Conservation (phyloP, 2,113 vertebrate genomes). For the Neotoma lepida region DNA sequence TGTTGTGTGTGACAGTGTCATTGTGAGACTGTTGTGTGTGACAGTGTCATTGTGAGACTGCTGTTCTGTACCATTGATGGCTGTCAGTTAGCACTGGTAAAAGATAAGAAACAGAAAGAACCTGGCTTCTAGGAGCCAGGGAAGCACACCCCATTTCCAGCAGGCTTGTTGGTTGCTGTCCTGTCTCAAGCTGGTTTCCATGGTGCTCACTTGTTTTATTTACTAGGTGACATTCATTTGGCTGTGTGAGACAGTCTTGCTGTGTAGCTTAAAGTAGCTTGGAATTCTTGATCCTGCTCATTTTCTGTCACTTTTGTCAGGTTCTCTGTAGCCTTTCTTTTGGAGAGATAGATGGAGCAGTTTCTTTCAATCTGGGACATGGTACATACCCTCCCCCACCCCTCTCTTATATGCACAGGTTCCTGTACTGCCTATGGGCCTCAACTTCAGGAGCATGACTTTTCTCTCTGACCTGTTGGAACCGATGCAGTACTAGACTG, state of each 20-base stretch:
- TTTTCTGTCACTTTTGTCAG: fast-evolving
- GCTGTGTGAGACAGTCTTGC: not conserved
- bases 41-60: not conserved
- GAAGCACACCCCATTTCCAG: not conserved
- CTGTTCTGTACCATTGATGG: not conserved
- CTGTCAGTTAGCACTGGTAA: not conserved
- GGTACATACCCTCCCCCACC: too few species aligned
- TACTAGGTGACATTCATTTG: not conserved
- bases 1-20: not conserved
- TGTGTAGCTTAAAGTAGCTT: not conserved
- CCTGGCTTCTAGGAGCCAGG: not conserved
- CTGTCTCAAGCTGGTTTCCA: not conserved
- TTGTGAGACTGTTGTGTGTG: not conserved
- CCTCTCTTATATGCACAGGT: fast-evolving
- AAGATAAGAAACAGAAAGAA: not conserved
- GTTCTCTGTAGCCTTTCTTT: not conserved
- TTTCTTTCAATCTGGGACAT: not conserved
- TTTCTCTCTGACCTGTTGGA: not conserved
- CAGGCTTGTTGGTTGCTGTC: not conserved
- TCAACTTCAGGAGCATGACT: not conserved
- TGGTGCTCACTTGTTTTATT: not conserved
- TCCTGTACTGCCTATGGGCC: too few species aligned
- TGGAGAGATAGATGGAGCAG: not conserved
- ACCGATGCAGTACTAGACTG: fast-evolving
- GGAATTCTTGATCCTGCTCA: too few species aligned